Conservation (phyloP, 2,113 vertebrate species). For the Ophthalmolycus amberensis region DNA sequence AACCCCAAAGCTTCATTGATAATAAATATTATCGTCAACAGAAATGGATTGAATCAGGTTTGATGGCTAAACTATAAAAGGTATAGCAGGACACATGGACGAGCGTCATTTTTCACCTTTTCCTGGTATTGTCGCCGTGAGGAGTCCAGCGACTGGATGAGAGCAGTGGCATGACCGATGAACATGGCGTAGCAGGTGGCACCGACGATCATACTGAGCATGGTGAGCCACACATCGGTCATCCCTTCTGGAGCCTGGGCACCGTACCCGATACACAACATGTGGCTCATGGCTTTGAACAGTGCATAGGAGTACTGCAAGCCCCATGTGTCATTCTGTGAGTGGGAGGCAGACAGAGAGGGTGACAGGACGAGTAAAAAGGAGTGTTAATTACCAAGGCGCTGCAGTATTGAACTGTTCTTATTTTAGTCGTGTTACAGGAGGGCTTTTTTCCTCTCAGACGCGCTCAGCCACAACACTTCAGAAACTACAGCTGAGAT, state of each 20-base stretch:
- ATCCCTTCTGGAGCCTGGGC: conserved; percentile 93
- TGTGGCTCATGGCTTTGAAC: conserved; percentile 99
- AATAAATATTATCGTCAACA: background rate
- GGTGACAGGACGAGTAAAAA: conserved; percentile 70
- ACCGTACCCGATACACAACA: conserved; percentile 97
- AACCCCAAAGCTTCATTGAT: background rate
- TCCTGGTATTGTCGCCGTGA: conserved; percentile 97
- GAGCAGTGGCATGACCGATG: conserved; percentile 97
- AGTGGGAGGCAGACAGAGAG: conserved; percentile 44
- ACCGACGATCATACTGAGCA: conserved; percentile 98
- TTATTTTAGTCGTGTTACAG: conserved; percentile 34
- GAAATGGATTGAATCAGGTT: background rate
- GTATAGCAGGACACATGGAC: background rate
- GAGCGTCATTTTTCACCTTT: conserved; percentile 79
- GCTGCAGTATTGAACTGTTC: conserved; percentile 29
- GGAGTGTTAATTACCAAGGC: conserved; percentile 41
- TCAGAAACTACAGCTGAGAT: conserved; percentile 41
- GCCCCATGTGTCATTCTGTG: conserved; percentile 95
- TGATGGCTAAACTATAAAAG: background rate
- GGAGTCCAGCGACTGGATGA: conserved; percentile 96
- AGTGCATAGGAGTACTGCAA: conserved; percentile 95
- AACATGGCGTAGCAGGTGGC: conserved; percentile 99
- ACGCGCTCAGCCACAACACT: conserved; percentile 26
- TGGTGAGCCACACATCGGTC: conserved; percentile 97
- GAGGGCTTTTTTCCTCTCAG: conserved; percentile 21